These are phyloP conservation scores for Homarus americanus DNA, from an alignment of 1,140 invertebrate genomes.

Conservation along the genomic window DNA sequence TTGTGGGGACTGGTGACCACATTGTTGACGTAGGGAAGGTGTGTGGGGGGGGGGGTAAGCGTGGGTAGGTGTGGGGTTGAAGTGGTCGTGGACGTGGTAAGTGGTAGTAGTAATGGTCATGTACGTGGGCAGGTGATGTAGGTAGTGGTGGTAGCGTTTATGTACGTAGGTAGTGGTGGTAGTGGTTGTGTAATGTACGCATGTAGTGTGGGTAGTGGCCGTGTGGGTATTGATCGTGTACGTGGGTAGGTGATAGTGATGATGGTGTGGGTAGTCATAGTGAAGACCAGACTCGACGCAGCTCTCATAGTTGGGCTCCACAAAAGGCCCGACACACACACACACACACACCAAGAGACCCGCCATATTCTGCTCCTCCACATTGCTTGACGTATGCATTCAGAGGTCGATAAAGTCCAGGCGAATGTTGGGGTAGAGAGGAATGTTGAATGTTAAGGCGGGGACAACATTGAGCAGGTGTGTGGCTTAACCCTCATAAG, in stretches of 20 bases:
- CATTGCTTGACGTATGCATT: no score
- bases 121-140: not conserved
- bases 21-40: no score
- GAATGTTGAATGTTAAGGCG: not conserved
- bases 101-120: not conserved
- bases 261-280: not conserved
- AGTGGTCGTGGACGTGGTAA: no score
- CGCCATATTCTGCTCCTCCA: no score
- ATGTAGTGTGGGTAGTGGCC: not conserved
- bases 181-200: not conserved
- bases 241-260: constrained; percentile 12
- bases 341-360: no score
- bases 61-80: not conserved
- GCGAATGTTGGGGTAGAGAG: not conserved
- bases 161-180: constrained; percentile 11
- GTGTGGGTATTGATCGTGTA: not conserved
- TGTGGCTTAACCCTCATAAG: not conserved
- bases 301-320: not conserved
- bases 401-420: not conserved
- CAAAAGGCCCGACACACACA: no score
- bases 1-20: no score
- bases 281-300: not conserved
- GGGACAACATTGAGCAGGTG: not conserved
- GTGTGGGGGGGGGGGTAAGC: not conserved
- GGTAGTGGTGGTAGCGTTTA: not conserved